Conservation (phyloP, 2,797 vertebrate genomes). For the Linurgus olivaceus region DNA sequence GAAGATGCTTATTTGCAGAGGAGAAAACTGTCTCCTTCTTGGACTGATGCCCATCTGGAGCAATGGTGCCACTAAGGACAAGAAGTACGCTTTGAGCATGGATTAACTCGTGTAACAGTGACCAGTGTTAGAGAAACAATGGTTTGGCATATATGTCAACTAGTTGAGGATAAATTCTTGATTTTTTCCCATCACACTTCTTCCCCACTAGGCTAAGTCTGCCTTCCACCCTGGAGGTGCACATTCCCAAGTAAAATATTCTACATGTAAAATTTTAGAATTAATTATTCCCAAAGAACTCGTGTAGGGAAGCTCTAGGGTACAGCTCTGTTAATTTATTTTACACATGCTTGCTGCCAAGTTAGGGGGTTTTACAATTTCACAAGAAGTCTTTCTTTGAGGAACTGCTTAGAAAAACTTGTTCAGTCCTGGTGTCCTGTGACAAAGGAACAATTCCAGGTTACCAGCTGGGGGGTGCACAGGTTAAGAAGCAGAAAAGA, state of each 20-base stretch:
- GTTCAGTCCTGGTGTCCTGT: not conserved
- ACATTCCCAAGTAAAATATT: not conserved
- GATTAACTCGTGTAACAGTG: not conserved
- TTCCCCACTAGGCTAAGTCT: not conserved
- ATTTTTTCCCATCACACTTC: not conserved
- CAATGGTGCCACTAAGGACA: not conserved
- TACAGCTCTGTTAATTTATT: not conserved
- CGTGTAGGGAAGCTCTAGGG: not conserved
- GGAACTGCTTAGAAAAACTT: not conserved
- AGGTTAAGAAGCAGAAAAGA: not conserved
- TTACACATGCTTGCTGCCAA: not conserved
- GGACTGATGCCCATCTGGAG: not conserved
- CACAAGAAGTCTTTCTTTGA: not conserved
- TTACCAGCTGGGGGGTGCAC: not conserved
- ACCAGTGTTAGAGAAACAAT: not conserved
- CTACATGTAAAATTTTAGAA: not conserved
- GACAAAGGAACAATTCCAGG: not conserved
- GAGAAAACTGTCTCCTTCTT: slow-evolving; percentile 14
- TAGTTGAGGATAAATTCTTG: not conserved
- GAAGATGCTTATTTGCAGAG: slow-evolving; percentile 47
- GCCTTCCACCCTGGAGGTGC: not conserved
- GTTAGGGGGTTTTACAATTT: not conserved
- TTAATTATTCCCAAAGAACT: not conserved
- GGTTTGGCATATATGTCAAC: not conserved
- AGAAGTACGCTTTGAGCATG: not conserved